Conservation (phyloP, 2,888 invertebrate genomes). For the Lasioglossum zephyrum region DNA sequence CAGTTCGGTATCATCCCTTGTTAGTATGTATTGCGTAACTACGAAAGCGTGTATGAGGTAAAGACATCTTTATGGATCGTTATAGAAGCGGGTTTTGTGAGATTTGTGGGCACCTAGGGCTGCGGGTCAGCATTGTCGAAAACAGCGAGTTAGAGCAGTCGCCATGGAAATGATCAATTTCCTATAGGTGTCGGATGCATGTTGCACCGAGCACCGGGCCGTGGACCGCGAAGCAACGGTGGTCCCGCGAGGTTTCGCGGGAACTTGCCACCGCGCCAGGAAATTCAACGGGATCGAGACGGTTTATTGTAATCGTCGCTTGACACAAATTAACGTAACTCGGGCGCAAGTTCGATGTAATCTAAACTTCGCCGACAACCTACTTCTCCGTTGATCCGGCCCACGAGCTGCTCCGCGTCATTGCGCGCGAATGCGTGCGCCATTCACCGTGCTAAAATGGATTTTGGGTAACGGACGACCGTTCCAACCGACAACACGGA, state of each 20-base stretch:
- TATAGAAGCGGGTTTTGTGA: not conserved
- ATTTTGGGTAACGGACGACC: slow-evolving; percentile 48
- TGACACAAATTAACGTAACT: slow-evolving; percentile 52
- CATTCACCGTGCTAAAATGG: slow-evolving; percentile 42
- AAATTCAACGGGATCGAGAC: slow-evolving; percentile 34
- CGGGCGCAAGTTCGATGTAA: slow-evolving; percentile 50
- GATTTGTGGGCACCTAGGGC: not conserved
- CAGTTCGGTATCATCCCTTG: not conserved
- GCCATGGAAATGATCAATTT: slow-evolving; percentile 10
- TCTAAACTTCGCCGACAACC: slow-evolving; percentile 60
- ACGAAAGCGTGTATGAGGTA: not conserved
- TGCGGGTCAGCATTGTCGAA: not conserved
- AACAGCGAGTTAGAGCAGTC: not conserved
- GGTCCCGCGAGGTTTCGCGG: slow-evolving; percentile 13
- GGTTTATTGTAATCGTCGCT: slow-evolving; percentile 50
- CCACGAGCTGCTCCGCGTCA: slow-evolving; percentile 35
- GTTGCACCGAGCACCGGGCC: not conserved
- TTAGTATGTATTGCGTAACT: not conserved
- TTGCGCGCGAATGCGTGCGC: slow-evolving; percentile 42
- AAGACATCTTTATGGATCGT: not conserved
- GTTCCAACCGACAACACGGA: slow-evolving; percentile 58
- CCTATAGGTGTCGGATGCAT: slow-evolving; percentile 8
- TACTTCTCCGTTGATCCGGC: slow-evolving; percentile 54
- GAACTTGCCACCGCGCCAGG: slow-evolving; percentile 22
- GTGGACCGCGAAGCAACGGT: slow-evolving; percentile 16